Base-by-base conservation (phyloP, 2,797 vertebrate genomes). In the Aselliscus stoliczkanus region DNA sequence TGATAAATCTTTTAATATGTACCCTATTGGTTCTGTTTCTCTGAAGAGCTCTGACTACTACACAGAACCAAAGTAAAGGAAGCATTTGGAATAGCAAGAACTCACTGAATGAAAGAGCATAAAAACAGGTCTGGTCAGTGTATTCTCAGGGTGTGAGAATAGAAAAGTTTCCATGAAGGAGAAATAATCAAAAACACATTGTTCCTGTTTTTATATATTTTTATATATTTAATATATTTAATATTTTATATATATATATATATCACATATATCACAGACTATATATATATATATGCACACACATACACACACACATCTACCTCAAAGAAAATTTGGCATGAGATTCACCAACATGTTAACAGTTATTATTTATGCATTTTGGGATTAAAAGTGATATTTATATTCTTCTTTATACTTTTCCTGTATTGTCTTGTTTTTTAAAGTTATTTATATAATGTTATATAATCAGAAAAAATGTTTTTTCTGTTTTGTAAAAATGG, bases 391-490 rank as follows among this genome's bases (percentile, higher is more conserved):
- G n/a, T 83, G 39, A 20, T 72, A 67, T 60, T 76, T 72, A 42
- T 82, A 88, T 90, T 92, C 39, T 90, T 67, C n/a, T 69, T 88
- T 73, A 73, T 84, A 52, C 23, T 58, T 81, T 94, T 88, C 73
- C n/a, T 70, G 18, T 25, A 88, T 64, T 56, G 14, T 81, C 72
- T 94, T 31, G 52, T 42, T 75, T 94, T 88, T 92, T 18, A 70
- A 84, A 84, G 0, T 72, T 83, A 80, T 83, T 90, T 84, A 65
- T n/a, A 54, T 54, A 75, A 39, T 67, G 17, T 42, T 69, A 75
- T 47, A 31, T 52, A 47, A 54, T 93, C 47, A 84, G 75, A 62
- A 92, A 91, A 65, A 80, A 65, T 9, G 1, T 65, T 50, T 50
- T 50, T 50, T 44, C 37, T 58, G 29, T 58, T 64, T 87, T 92